phyloP scores from a whole-genome alignment of 2,113 vertebrate genomes.

The Mellivora capensis region DNA sequence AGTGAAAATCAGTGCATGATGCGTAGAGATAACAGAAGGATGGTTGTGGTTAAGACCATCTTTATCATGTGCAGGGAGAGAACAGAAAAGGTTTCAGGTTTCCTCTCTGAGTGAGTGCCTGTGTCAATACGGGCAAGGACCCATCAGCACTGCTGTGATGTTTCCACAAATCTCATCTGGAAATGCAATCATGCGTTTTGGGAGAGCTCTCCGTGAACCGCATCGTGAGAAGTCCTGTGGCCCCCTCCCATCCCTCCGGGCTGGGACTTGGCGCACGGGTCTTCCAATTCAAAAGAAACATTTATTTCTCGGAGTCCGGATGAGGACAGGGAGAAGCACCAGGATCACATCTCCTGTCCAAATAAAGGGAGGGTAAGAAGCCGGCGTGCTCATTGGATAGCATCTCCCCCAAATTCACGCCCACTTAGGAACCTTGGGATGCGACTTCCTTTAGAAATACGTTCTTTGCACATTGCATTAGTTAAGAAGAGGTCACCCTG shows the following conservation, averaged over 20 bases:
- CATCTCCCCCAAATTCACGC: fast-evolving
- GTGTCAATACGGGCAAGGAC: not conserved
- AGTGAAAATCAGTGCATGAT: not conserved
- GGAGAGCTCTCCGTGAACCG: not conserved
- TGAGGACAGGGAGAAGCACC: not conserved
- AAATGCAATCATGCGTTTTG: not conserved
- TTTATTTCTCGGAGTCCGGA: not conserved
- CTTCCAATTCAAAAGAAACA: not conserved
- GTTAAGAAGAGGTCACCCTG: not conserved
- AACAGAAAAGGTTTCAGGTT: not conserved
- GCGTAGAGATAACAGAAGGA: too few species aligned
- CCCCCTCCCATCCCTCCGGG: not conserved
- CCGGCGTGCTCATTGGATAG: fast-evolving
- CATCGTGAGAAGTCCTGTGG: not conserved
- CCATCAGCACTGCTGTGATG: not conserved
- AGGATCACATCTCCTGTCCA: not conserved
- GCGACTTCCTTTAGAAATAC: not conserved
- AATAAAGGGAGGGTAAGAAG: not conserved
- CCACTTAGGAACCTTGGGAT: not conserved
- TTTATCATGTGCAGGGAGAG: not conserved
- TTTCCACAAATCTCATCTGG: not conserved
- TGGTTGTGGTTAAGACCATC: not conserved
- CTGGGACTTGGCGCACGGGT: not conserved
- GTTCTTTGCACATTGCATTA: too few species aligned
- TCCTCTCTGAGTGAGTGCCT: not conserved